These are phyloP conservation scores for Brachypalpus laphriformis DNA, from an alignment of 2,888 invertebrate species.

Conservation along the genomic window DNA sequence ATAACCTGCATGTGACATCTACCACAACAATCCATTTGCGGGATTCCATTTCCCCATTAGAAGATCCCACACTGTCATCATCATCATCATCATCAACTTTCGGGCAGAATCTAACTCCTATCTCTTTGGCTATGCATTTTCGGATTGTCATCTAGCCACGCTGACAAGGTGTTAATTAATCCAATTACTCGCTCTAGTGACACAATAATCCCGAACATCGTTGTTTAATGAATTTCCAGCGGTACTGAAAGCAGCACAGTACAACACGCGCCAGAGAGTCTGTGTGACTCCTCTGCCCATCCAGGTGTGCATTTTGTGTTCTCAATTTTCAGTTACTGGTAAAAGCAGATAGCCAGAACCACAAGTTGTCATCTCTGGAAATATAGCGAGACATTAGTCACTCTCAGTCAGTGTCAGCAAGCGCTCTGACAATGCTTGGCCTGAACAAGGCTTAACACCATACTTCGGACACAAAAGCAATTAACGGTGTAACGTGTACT, in stretches of 20 bases:
- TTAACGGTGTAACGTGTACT: constrained; percentile 37
- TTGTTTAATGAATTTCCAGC: constrained; percentile 63
- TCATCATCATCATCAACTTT: constrained; percentile 31
- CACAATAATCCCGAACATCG: constrained; percentile 63
- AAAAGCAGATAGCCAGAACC: constrained; percentile 41
- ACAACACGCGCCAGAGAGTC: background rate
- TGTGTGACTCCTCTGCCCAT: constrained; percentile 48
- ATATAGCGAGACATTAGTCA: constrained; percentile 56
- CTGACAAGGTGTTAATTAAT: constrained; percentile 70
- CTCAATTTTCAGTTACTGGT: constrained; percentile 48
- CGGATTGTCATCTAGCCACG: constrained; percentile 44
- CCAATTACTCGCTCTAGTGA: constrained; percentile 71
- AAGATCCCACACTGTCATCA: background rate
- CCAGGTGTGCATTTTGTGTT: constrained; percentile 68
- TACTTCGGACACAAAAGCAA: constrained; percentile 33
- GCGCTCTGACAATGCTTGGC: constrained; percentile 28
- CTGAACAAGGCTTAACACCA: constrained; percentile 42
- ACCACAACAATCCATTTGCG: constrained; percentile 62
- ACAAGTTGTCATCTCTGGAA: constrained; percentile 53
- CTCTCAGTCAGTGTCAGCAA: constrained; percentile 60
- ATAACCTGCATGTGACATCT: constrained; percentile 12
- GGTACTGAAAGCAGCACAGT: background rate
- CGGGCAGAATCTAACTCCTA: constrained; percentile 12
- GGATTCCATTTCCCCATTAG: constrained; percentile 36
- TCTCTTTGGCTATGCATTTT: constrained; percentile 12